A percentile compares a stretch with the other conserved stretches of the same genome.
phyloP scores from a whole-genome alignment of 2,797 vertebrate genomes.

The Chiroxiphia lanceolata region DNA sequence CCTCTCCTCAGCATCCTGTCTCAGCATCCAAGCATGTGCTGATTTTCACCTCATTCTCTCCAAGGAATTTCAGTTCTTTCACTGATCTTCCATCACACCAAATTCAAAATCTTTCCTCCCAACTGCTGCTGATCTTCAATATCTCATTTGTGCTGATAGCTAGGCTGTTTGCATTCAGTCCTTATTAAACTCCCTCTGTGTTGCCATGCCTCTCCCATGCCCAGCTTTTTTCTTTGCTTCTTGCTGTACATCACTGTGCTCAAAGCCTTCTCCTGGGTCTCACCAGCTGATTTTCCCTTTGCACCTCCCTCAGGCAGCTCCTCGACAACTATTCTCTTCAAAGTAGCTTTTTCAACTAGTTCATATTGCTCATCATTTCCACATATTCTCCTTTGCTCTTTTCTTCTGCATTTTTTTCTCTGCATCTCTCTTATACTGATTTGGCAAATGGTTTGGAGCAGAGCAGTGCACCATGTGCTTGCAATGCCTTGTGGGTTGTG shows the following conservation, averaged over 20 bases:
- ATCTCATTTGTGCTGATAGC: background rate
- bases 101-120: background rate
- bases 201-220: background rate
- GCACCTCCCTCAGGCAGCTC: background rate
- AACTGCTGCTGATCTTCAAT: background rate
- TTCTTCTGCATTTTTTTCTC: background rate
- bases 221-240: background rate
- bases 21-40: background rate
- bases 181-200: background rate
- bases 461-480: background rate
- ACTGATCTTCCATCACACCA: background rate
- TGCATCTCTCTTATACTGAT: background rate
- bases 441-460: background rate
- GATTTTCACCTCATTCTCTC: background rate
- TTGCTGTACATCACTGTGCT: background rate
- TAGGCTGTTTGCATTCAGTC: background rate
- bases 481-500: background rate
- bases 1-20: background rate
- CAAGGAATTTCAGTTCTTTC: background rate
- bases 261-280: background rate
- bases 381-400: background rate
- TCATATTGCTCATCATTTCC: background rate
- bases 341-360: background rate
- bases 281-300: background rate
- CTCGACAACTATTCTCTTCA: background rate